These are phyloP conservation scores for Zoanthus sociatus DNA, from an alignment of 92 coral and sea anemone genomes.

Conservation along the genomic window DNA sequence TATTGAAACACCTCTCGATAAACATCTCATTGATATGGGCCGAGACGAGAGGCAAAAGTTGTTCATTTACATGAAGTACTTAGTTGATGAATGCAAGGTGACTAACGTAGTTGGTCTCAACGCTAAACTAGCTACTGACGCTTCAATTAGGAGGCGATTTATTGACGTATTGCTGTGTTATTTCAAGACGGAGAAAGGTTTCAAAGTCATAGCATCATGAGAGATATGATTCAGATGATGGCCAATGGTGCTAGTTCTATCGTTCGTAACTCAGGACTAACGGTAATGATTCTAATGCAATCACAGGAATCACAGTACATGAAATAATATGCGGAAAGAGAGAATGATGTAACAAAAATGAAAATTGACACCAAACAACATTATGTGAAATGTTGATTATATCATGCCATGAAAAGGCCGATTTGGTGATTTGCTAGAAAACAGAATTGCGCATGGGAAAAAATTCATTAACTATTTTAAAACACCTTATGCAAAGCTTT, in stretches of 20 bases:
- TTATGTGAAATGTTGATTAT: neutral
- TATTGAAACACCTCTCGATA: slow-evolving; percentile 59
- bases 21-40: slow-evolving; percentile 78
- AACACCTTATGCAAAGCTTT: neutral
- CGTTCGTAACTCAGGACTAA: neutral
- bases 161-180: slow-evolving; percentile 84
- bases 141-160: slow-evolving; percentile 74
- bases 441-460: no score
- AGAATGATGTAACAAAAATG: neutral
- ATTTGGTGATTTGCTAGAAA: neutral
- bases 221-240: neutral
- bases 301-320: neutral
- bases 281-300: neutral
- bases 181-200: slow-evolving; percentile 70
- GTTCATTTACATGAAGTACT: slow-evolving; percentile 76
- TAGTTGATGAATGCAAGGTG: slow-evolving; percentile 78
- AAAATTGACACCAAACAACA: neutral
- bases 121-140: slow-evolving; percentile 85
- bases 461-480: neutral
- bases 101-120: slow-evolving; percentile 77
- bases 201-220: slow-evolving; percentile 60
- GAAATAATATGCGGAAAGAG: neutral
- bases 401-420: neutral
- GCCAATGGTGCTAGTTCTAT: neutral
- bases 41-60: slow-evolving; percentile 78